phyloP scores from a whole-genome alignment of 2,797 vertebrate genomes.

The Octomys mimax region DNA sequence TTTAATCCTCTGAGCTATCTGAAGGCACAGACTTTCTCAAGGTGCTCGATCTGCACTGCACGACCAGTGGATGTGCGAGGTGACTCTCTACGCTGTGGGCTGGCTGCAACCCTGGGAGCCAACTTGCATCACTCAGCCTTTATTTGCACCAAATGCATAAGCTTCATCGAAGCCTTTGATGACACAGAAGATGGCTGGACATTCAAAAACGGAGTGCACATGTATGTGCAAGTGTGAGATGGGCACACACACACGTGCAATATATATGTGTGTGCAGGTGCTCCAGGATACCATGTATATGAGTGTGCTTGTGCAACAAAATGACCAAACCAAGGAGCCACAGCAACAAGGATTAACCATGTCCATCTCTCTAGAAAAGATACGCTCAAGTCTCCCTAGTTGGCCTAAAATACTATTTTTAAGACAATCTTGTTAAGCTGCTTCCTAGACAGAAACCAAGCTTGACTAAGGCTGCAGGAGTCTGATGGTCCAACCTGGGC shows the following conservation, averaged over 20 bases:
- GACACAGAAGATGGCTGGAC: neutral
- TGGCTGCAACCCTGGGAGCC: neutral
- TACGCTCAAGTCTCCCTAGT: neutral
- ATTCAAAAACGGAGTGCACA: neutral
- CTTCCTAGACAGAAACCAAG: neutral
- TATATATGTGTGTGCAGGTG: accelerated
- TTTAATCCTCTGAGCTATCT: no score
- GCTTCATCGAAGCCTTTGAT: neutral
- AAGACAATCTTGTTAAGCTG: neutral
- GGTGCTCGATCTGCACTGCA: accelerated
- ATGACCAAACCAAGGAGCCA: neutral
- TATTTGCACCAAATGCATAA: neutral
- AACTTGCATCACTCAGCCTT: neutral
- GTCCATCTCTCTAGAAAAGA: neutral
- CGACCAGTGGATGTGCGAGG: neutral
- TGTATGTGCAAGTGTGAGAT: neutral
- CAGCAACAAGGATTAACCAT: no score
- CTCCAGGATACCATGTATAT: neutral
- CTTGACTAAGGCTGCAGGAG: no score
- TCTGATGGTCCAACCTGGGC: neutral
- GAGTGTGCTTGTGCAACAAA: accelerated
- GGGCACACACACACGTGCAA: no score
- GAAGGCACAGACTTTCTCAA: neutral
- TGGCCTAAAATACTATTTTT: neutral
- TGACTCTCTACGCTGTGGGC: neutral